These are phyloP conservation scores for Haemorhous mexicanus DNA, from an alignment of 2,113 vertebrate species.

Conservation along the genomic window DNA sequence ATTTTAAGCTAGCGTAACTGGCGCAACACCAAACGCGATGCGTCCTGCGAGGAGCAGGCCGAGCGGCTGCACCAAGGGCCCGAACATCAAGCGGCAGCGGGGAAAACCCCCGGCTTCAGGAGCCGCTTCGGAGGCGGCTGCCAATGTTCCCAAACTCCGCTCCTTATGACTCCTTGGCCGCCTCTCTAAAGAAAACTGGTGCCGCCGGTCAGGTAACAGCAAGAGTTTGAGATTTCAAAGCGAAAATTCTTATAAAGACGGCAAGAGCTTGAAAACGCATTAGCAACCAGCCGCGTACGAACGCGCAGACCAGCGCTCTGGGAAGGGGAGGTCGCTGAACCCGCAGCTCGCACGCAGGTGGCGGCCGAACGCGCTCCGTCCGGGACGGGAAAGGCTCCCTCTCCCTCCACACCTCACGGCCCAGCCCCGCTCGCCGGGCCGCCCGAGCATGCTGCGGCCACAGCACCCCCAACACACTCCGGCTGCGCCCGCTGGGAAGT, in stretches of 20 bases:
- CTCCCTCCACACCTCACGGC: background rate
- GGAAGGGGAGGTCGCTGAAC: fast-evolving
- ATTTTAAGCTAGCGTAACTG: background rate
- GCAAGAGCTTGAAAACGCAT: background rate
- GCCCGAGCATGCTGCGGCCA: fast-evolving
- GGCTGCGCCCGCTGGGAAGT: background rate
- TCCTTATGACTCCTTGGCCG: fast-evolving
- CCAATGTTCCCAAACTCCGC: fast-evolving
- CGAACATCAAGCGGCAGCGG: background rate
- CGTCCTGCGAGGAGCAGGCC: background rate
- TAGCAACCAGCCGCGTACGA: background rate
- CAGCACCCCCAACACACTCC: background rate
- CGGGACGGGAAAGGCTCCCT: background rate
- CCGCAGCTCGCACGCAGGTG: background rate
- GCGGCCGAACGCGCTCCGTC: background rate
- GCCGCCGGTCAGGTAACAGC: background rate
- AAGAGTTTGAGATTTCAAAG: background rate
- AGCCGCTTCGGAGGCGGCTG: background rate
- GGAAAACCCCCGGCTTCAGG: fast-evolving
- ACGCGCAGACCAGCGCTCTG: background rate
- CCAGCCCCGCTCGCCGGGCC: background rate
- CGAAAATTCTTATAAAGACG: background rate
- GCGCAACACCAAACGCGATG: fast-evolving
- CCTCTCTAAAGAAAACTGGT: background rate
- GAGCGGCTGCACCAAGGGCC: background rate